Evolutionary conservation across 2,797 vertebrate species (phyloP).

Genomic region (Peromyscus eremicus): DNA sequence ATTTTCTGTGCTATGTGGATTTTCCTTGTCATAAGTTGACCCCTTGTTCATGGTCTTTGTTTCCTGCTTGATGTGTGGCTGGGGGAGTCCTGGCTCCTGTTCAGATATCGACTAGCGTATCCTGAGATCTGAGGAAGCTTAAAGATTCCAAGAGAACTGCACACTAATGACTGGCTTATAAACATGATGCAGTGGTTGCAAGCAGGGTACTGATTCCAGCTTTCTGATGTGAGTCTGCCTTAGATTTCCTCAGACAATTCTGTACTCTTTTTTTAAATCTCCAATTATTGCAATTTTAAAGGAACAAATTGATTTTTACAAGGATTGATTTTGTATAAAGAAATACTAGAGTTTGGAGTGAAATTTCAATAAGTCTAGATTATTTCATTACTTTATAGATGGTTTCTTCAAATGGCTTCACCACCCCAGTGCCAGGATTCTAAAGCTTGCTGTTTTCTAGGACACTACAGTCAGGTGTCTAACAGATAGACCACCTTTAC

Average conservation of each 20-base stretch:
- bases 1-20: slow-evolving; percentile 37
- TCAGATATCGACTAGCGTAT: background rate
- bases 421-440: background rate
- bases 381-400: background rate
- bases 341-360: slow-evolving; percentile 9
- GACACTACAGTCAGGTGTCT: background rate
- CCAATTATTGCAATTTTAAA: background rate
- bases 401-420: slow-evolving; percentile 5
- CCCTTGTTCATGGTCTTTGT: background rate
- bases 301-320: background rate
- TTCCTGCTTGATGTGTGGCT: slow-evolving; percentile 10
- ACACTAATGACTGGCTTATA: slow-evolving; percentile 13
- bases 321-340: background rate
- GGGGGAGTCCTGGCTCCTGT: background rate
- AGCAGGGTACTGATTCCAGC: background rate
- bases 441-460: background rate
- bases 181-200: background rate
- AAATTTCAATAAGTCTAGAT: slow-evolving; percentile 11
- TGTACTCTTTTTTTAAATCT: background rate
- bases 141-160: background rate
- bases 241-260: background rate
- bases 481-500: background rate
- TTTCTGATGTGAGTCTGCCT: background rate
- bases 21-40: background rate
- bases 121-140: background rate